Conservation (phyloP, 1,140 invertebrate species). For the Bombus affinis region DNA sequence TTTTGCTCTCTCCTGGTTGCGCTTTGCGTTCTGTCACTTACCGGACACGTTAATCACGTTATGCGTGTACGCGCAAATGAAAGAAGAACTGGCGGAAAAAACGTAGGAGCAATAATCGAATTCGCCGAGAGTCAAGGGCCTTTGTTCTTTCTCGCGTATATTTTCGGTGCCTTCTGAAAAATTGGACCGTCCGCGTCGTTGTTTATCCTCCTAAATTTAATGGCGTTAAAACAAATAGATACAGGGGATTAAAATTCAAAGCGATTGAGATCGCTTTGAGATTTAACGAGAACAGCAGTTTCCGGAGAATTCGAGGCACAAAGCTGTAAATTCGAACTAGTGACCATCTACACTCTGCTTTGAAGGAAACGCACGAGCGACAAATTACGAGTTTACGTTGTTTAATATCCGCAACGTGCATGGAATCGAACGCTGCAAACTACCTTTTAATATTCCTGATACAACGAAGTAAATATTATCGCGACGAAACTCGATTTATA, state of each 20-base stretch:
- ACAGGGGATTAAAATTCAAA: neutral
- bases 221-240: neutral
- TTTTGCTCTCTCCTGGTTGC: neutral
- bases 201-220: neutral
- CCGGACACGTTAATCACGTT: conserved; percentile 54
- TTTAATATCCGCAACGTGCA: too few species aligned
- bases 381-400: too few species aligned
- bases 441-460: too few species aligned
- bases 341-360: too few species aligned
- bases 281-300: too few species aligned
- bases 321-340: too few species aligned
- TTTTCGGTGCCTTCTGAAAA: neutral
- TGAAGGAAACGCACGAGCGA: too few species aligned
- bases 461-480: too few species aligned
- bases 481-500: too few species aligned
- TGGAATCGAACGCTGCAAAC: too few species aligned
- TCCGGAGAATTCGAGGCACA: too few species aligned
- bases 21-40: neutral
- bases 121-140: neutral
- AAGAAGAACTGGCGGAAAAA: neutral
- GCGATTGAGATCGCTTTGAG: neutral
- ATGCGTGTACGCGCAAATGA: conserved; percentile 39
- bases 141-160: neutral
- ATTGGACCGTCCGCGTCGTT: neutral
- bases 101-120: conserved; percentile 10